Conservation (phyloP, 2,113 vertebrate genomes). For the Ochotona curzoniae region DNA sequence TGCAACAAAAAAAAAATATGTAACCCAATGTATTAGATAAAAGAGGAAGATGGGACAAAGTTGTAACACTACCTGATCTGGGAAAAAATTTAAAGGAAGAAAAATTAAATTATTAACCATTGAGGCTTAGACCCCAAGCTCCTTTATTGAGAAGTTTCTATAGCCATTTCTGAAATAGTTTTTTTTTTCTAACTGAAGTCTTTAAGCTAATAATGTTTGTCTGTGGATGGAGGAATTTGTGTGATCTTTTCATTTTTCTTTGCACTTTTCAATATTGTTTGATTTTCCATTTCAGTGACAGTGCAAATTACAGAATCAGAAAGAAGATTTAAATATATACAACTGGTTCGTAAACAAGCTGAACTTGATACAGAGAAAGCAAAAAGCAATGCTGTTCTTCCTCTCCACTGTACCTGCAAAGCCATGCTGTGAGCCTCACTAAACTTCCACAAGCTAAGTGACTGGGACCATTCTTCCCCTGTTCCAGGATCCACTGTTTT, state of each 20-base stretch:
- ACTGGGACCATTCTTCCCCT: neutral
- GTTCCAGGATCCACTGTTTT: neutral
- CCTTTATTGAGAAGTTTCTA: constrained; percentile 26
- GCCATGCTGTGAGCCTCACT: neutral
- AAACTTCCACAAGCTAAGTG: neutral
- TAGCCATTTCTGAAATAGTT: constrained; percentile 4
- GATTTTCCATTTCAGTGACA: constrained; percentile 62
- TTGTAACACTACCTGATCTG: neutral
- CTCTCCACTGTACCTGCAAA: neutral
- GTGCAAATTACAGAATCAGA: constrained; percentile 52
- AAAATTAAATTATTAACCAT: neutral
- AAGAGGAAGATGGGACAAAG: constrained; percentile 16
- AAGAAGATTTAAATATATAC: constrained; percentile 40
- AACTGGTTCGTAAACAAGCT: neutral
- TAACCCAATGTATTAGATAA: neutral
- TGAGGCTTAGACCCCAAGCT: neutral
- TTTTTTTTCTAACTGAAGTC: constrained; percentile 18
- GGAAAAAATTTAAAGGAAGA: neutral
- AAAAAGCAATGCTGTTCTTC: constrained; percentile 7
- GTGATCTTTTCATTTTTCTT: constrained; percentile 56
- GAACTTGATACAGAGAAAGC: neutral
- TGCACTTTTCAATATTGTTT: constrained; percentile 58
- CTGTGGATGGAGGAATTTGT: constrained; percentile 33
- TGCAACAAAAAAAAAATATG: neutral
- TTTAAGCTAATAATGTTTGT: constrained; percentile 55